These are phyloP conservation scores for Philopotamus ludificatus DNA, from an alignment of 1,140 invertebrate species.

Conservation along the genomic window DNA sequence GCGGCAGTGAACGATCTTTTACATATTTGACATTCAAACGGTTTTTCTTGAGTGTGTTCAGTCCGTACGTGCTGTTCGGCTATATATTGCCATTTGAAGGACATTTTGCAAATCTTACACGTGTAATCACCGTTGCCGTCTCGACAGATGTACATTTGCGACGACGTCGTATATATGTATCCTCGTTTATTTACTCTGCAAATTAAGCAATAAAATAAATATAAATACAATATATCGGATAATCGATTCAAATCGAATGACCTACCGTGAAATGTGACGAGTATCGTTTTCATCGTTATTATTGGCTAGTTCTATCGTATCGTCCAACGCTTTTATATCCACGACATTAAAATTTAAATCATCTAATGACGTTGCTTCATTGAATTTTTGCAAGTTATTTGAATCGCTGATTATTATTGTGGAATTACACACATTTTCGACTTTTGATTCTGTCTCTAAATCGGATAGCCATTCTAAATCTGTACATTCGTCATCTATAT, in stretches of 20 bases:
- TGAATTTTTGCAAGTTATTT: background rate
- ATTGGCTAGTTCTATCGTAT: background rate
- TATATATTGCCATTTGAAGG: constrained; percentile 21
- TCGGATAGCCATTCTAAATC: constrained; percentile 36
- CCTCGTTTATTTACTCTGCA: constrained; percentile 31
- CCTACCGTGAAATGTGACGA: background rate
- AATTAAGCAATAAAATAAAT: constrained; percentile 6
- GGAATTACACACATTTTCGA: background rate
- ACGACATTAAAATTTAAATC: background rate
- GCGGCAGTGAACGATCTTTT: constrained; percentile 29
- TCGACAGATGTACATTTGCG: constrained; percentile 6
- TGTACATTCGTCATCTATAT: constrained; percentile 29
- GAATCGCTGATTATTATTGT: background rate
- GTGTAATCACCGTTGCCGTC: constrained; percentile 11
- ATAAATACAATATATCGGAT: background rate
- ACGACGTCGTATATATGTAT: constrained; percentile 23
- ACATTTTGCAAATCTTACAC: constrained; percentile 27
- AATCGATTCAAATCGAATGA: background rate
- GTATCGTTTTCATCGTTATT: background rate
- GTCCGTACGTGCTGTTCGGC: constrained; percentile 35
- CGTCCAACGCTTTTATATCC: background rate
- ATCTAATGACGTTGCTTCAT: background rate
- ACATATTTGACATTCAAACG: constrained; percentile 29
- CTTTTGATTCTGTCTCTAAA: constrained; percentile 16
- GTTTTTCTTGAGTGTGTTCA: constrained; percentile 34